Evolutionary conservation across 1,140 invertebrate genomes (phyloP).

Genomic region (Polypedilum pembai): DNA sequence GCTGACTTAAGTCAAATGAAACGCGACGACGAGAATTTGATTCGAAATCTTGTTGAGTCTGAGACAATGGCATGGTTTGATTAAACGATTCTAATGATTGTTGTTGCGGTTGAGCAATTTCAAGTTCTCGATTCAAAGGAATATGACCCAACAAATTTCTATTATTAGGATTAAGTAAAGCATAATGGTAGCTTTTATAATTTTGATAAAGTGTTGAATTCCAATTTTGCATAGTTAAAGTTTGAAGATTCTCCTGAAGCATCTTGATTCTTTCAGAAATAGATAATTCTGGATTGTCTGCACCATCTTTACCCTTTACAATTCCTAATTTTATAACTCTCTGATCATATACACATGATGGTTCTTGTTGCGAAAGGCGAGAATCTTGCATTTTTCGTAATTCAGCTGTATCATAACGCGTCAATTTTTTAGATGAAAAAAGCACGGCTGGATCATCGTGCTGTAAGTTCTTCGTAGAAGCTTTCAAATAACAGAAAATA

Average conservation of each 20-base stretch:
- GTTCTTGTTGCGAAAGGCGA: background rate
- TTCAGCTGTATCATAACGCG: slow-evolving; percentile 22
- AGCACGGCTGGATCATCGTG: background rate
- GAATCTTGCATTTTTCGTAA: background rate
- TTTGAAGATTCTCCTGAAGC: background rate
- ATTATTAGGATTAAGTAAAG: background rate
- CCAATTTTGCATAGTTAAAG: background rate
- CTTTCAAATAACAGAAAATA: background rate
- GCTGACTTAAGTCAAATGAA: background rate
- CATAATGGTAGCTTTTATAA: background rate
- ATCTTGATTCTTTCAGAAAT: background rate
- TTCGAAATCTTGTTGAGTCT: background rate
- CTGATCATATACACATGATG: background rate
- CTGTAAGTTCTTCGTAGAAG: background rate
- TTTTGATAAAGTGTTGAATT: background rate
- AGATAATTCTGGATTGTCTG: background rate
- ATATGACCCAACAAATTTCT: background rate
- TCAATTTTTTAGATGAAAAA: background rate
- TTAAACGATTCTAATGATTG: background rate
- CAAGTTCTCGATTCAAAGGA: background rate
- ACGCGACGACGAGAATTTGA: background rate
- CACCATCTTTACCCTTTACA: background rate
- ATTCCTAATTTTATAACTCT: background rate
- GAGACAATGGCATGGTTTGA: background rate
- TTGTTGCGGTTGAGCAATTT: background rate